Conservation (phyloP, 2,113 vertebrate species). For the Furnarius figulus region DNA sequence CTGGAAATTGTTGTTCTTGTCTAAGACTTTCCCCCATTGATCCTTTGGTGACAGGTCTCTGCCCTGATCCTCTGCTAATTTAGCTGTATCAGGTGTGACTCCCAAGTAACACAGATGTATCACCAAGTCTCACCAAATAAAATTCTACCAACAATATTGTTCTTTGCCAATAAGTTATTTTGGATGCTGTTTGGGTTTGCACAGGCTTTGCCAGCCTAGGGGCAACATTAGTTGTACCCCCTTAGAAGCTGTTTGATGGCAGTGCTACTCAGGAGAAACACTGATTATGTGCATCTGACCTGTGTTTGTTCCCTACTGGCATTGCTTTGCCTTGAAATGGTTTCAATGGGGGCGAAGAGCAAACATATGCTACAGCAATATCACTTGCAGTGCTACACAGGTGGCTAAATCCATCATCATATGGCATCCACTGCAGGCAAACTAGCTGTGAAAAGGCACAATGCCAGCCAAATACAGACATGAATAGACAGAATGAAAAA, state of each 20-base stretch:
- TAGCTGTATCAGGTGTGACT: not conserved
- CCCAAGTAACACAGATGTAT: not conserved
- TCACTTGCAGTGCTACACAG: constrained; percentile 30
- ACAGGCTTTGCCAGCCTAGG: not conserved
- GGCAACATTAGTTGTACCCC: not conserved
- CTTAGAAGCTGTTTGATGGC: not conserved
- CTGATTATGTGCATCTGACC: not conserved
- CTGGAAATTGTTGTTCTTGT: not conserved
- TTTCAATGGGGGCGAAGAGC: constrained; percentile 6
- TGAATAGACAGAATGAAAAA: not conserved
- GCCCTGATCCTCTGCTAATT: not conserved
- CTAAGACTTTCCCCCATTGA: not conserved
- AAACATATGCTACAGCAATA: constrained; percentile 53
- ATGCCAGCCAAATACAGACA: constrained; percentile 5
- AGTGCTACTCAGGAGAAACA: not conserved
- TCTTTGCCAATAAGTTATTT: not conserved
- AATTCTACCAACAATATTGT: not conserved
- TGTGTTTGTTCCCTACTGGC: not conserved
- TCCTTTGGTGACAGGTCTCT: not conserved
- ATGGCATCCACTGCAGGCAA: constrained; percentile 50
- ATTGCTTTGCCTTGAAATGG: constrained; percentile 38
- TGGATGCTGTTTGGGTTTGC: not conserved
- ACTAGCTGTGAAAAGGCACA: constrained; percentile 39
- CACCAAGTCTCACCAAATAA: not conserved
- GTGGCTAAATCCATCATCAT: constrained; percentile 58